These are phyloP conservation scores for Griposia aprilina DNA, from an alignment of 2,888 invertebrate genomes.

Conservation along the genomic window DNA sequence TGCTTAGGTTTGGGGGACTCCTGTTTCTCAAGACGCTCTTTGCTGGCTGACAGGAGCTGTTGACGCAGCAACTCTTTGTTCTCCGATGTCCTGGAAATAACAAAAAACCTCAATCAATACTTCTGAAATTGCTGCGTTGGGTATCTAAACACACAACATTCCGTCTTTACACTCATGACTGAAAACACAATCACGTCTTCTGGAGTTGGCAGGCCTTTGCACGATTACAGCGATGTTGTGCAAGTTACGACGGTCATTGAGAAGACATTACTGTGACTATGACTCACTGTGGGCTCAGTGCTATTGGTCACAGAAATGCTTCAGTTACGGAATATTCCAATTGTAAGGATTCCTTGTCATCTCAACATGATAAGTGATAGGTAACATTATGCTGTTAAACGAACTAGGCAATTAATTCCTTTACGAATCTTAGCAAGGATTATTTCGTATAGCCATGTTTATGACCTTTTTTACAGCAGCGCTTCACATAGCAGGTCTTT, in stretches of 20 bases:
- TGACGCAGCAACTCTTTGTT: conserved; percentile 87
- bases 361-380: background rate
- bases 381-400: background rate
- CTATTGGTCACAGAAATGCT: background rate
- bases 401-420: background rate
- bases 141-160: too few relatives aligned
- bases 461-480: background rate
- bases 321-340: background rate
- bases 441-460: background rate
- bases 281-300: conserved; percentile 11
- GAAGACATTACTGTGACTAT: conserved; percentile 21
- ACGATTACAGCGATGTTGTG: conserved; percentile 29
- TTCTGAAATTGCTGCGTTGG: conserved; percentile 1
- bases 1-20: conserved; percentile 82
- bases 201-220: conserved; percentile 41
- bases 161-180: conserved; percentile 26
- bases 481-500: background rate
- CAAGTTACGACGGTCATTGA: conserved; percentile 25
- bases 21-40: conserved; percentile 81
- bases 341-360: background rate
- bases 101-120: background rate
- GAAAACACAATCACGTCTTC: conserved; percentile 17
- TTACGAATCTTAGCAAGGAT: background rate
- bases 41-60: conserved; percentile 85
- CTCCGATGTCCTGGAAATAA: conserved; percentile 82